A percentile compares a stretch with the other conserved stretches of the same genome.
Conservation (phyloP, 2,888 invertebrate species). For the Leucoptera coffeella region DNA sequence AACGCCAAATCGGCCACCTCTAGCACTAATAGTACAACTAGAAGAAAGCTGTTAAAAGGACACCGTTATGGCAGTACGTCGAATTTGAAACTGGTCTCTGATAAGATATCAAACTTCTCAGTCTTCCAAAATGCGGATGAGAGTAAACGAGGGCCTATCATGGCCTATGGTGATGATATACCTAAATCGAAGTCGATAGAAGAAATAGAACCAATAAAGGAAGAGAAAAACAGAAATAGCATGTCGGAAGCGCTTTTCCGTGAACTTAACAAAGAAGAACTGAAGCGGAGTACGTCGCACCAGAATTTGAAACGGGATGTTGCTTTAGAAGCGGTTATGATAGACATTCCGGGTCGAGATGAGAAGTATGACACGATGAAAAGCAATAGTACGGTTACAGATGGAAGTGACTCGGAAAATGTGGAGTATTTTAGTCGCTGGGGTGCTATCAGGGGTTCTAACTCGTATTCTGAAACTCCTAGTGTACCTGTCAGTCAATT, state of each 20-base stretch:
- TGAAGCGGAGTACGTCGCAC: slow-evolving; percentile 23
- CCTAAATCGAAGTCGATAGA: slow-evolving; percentile 12
- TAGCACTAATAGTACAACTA: slow-evolving; percentile 18
- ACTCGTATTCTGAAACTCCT: slow-evolving; percentile 27
- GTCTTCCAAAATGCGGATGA: slow-evolving; percentile 21
- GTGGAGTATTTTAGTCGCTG: slow-evolving; percentile 29
- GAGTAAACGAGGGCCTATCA: slow-evolving; percentile 24
- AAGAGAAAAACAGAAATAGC: slow-evolving; percentile 20
- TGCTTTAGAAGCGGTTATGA: slow-evolving; percentile 32
- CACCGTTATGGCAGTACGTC: slow-evolving; percentile 31
- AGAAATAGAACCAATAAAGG: slow-evolving; percentile 5
- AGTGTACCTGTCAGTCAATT: slow-evolving; percentile 27
- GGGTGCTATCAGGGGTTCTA: slow-evolving; percentile 46
- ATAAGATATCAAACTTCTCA: slow-evolving; percentile 37
- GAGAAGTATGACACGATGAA: slow-evolving; percentile 18
- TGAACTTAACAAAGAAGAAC: slow-evolving; percentile 8
- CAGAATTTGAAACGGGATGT: slow-evolving; percentile 34
- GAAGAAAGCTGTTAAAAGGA: slow-evolving; percentile 21
- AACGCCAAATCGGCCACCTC: slow-evolving; percentile 24
- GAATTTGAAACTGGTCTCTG: slow-evolving; percentile 27
- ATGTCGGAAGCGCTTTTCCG: slow-evolving; percentile 23
- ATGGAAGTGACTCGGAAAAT: slow-evolving; percentile 10
- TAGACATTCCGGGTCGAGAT: slow-evolving; percentile 26
- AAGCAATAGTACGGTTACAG: slow-evolving; percentile 15
- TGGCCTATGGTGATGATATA: slow-evolving; percentile 22